Base-by-base conservation (phyloP, 2,797 vertebrate genomes). In the Chiroxiphia lanceolata region DNA sequence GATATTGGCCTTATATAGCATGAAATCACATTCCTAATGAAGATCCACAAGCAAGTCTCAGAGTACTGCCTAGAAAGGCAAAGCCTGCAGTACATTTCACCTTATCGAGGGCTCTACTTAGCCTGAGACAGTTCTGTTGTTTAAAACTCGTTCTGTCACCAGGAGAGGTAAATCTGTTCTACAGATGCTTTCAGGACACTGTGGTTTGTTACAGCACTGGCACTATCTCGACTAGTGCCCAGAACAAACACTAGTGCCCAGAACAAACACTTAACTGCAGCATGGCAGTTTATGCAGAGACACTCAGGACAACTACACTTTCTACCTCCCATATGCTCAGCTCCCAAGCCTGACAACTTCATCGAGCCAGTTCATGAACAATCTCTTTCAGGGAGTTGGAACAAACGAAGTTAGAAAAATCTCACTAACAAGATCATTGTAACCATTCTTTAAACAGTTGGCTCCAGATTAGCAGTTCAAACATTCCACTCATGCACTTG, bases 291-390 rank as follows among this genome's bases (percentile, higher is more conserved):
- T 70, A 3, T 1, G 48, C 25, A 26, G 23, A 34, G 34, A 14
- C 8, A 1, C 38, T 11, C 26, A 1, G 17, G 4, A n/a, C 19
- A 38, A 4, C 6, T 2, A 19, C n/a, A 11, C 3, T 1, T 11
- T 29, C 10, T 1, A 44, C 3, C 38, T 9, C 2, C 7, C 1
- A 0, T 0, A 6, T 0, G 38, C 50, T 69, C 1, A 34, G 14
- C 54, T n/a, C 33, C 4, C 19, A 15, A 38, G 17, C 5, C 23
- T 1, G 44, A 34, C 44, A 9, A 1, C 51, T n/a, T 31, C 34
- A 10, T 1, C 5, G 38, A 36, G 26, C 8, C 60, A 23, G 7
- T 7, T 53, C 10, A 8, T 0, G 19, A 47, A 4, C 29, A 2
- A 6, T 2, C 14, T 15, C 3, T 6, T 6, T 34, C 57, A 13